Base-by-base conservation (phyloP, 1,140 invertebrate genomes). In the Drosophila repletoides region DNA sequence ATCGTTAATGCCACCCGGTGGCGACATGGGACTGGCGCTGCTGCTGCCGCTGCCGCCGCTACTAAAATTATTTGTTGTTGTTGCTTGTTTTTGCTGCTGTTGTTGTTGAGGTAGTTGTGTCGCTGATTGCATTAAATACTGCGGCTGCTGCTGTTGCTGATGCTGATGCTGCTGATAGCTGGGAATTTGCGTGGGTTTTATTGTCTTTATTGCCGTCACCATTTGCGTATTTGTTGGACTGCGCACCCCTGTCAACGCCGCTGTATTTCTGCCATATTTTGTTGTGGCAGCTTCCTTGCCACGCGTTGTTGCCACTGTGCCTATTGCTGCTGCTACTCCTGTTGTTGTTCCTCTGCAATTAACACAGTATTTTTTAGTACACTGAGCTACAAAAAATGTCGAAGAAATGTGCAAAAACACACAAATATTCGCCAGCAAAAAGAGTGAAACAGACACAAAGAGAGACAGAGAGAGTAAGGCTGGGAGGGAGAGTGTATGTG, bases 51-150 rank as follows among this genome's bases (percentile, higher is more conserved):
- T 64, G 38, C 68, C 17, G 3, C 72, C 68, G 19, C 67, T 60
- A 31, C 70, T 73, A 17, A 77, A 79, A 26, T 74, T 72, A 12
- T 76, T 86, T 9, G 51, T 56, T 19, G 55, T 34, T 41, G 38
- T 34, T 61, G 29, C 26, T 45, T 59, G 56, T 40, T 41, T 48
- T 19, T 40, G 49, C 9, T 61, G 58, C 31, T 45, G 61, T 19
- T 24, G 58, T 60, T 48, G 64, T 33, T 89, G 88, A 89, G 88
- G 88, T 89, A 89, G 83, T 83, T 89, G 83, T 70, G 76, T 83
- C 68, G 80, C 80, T 76, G 83, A 87, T 77, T 84, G 69, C 52
- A 86, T 83, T 46, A 84, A 76, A 68, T 88, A 87, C 59, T 86
- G 79, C 61, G 76, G 49, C 19, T 61, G 72, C 40, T 79, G 63